These are phyloP conservation scores for Cichlasoma orientale DNA, from an alignment of 2,797 vertebrate species.

Conservation along the genomic window DNA sequence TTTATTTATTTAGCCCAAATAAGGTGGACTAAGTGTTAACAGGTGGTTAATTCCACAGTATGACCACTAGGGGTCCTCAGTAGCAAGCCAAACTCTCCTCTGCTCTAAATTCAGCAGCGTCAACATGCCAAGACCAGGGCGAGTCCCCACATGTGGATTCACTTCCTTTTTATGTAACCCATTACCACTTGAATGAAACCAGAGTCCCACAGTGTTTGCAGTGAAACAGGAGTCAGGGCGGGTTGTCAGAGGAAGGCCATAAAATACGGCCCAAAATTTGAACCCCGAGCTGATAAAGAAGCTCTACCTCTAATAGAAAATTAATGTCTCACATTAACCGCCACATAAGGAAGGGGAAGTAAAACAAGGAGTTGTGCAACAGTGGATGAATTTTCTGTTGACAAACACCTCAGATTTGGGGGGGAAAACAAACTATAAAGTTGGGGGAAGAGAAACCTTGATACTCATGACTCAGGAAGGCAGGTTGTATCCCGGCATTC, in stretches of 20 bases:
- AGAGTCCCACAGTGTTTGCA: constrained; percentile 68
- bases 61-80: constrained; percentile 70
- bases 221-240: constrained; percentile 62
- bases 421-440: constrained; percentile 3
- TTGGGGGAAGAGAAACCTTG: neutral
- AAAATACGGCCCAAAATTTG: constrained; percentile 40
- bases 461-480: constrained; percentile 46
- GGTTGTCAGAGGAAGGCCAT: constrained; percentile 47
- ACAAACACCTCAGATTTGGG: constrained; percentile 25
- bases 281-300: constrained; percentile 50
- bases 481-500: constrained; percentile 41
- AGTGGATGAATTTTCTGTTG: constrained; percentile 18
- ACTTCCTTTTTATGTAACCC: constrained; percentile 80
- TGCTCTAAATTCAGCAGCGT: constrained; percentile 1
- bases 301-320: constrained; percentile 18
- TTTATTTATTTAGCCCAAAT: neutral
- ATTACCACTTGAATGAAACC: constrained; percentile 77
- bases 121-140: constrained; percentile 61
- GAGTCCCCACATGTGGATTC: constrained; percentile 75
- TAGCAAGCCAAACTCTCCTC: constrained; percentile 5
- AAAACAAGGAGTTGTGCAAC: neutral
- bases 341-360: neutral
- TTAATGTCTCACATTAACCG: neutral
- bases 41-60: neutral
- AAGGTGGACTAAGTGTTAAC: neutral